Evolutionary conservation across 2,797 vertebrate genomes (phyloP).

Genomic region (Paramormyrops hopkinsi): DNA sequence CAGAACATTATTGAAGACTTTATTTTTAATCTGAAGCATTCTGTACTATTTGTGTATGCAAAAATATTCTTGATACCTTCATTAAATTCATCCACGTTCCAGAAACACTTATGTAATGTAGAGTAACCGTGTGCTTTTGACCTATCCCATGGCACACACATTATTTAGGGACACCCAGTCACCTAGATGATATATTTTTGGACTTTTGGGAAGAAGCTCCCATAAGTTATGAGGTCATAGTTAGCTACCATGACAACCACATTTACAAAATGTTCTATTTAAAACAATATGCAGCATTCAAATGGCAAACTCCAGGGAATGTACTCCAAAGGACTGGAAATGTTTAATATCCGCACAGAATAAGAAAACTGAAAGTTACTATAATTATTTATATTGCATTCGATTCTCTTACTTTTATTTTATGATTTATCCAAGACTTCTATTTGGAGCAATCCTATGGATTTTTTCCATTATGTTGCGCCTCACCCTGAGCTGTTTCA

Average conservation of each 20-base stretch:
- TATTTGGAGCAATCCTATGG: neutral
- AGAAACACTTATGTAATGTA: neutral
- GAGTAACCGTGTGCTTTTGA: neutral
- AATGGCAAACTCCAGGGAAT: neutral
- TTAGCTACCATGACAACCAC: neutral
- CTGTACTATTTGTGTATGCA: neutral
- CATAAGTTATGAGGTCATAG: neutral
- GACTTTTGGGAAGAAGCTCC: neutral
- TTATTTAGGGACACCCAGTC: constrained; percentile 17
- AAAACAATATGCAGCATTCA: neutral
- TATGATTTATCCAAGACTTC: neutral
- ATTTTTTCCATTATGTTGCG: neutral
- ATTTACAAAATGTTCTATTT: constrained; percentile 8
- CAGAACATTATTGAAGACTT: neutral
- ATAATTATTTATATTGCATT: neutral
- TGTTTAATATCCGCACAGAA: neutral
- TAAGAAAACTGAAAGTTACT: neutral
- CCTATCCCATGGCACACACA: neutral
- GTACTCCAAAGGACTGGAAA: neutral
- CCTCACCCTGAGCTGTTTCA: neutral
- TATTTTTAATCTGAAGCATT: neutral
- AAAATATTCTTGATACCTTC: neutral
- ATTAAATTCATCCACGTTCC: neutral
- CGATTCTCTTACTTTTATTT: neutral
- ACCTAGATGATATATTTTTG: constrained; percentile 21